phyloP scores from a whole-genome alignment of 2,113 vertebrate species.

The Anarrhichthys ocellatus region DNA sequence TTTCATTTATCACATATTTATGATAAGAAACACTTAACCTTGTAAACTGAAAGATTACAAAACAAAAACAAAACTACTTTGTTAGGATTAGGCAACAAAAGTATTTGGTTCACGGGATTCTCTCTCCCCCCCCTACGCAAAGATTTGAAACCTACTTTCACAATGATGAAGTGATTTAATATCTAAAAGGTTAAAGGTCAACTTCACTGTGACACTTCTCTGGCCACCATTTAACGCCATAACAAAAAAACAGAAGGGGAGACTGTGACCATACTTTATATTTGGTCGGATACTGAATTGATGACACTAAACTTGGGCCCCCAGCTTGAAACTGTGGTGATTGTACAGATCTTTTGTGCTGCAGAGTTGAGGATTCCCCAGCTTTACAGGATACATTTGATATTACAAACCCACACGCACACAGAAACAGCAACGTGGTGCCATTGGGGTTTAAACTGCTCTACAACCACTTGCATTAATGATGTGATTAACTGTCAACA shows the following conservation, averaged over 20 bases:
- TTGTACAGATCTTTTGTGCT: too few relatives aligned
- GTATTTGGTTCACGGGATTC: background rate
- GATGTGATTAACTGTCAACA: slow-evolving; percentile 22
- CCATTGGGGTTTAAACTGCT: background rate
- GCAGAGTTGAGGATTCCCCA: background rate
- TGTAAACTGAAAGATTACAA: background rate
- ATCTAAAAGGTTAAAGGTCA: too few relatives aligned
- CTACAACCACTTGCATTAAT: slow-evolving; percentile 6
- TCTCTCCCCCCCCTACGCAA: too few relatives aligned
- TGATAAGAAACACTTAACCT: background rate
- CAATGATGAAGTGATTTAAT: too few relatives aligned
- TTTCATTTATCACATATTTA: background rate
- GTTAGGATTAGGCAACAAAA: background rate
- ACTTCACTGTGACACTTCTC: too few relatives aligned
- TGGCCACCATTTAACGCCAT: too few relatives aligned
- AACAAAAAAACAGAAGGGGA: too few relatives aligned
- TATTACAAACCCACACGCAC: background rate
- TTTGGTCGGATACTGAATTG: too few relatives aligned
- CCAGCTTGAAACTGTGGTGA: too few relatives aligned
- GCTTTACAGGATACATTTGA: background rate
- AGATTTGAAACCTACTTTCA: too few relatives aligned
- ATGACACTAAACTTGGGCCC: too few relatives aligned
- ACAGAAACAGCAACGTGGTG: background rate
- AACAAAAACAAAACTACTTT: background rate
- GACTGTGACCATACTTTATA: too few relatives aligned